These are phyloP conservation scores for Spodoptera litura DNA, from an alignment of 1,140 invertebrate genomes.

Conservation along the genomic window DNA sequence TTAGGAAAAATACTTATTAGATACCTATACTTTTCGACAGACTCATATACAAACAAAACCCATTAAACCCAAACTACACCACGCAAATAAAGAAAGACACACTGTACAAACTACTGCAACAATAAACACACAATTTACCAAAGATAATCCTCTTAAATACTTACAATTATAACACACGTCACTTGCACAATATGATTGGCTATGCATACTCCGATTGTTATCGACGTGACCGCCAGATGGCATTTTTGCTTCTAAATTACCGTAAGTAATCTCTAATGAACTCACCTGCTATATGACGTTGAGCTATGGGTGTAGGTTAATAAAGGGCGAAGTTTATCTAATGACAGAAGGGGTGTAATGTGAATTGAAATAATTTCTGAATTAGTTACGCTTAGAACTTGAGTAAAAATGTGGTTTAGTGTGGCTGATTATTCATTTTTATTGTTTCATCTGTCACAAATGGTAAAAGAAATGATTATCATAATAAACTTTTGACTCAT, in stretches of 20 bases:
- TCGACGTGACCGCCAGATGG: conserved; percentile 60
- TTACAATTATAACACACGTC: conserved; percentile 11
- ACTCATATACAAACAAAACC: too few relatives aligned
- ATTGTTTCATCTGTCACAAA: too few relatives aligned
- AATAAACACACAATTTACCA: conserved; percentile 1
- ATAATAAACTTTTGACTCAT: too few relatives aligned
- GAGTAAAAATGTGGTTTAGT: not conserved
- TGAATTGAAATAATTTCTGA: not conserved
- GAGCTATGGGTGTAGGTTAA: conserved; percentile 8
- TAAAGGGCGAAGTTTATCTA: conserved; percentile 22
- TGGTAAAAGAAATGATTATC: too few relatives aligned
- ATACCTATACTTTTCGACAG: too few relatives aligned
- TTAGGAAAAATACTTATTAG: too few relatives aligned
- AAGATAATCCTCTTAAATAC: conserved; percentile 29
- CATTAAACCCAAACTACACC: not conserved
- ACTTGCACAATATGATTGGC: conserved; percentile 37
- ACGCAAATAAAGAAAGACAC: not conserved
- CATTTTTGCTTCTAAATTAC: conserved; percentile 54
- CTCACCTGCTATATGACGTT: conserved; percentile 60
- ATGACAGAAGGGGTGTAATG: conserved; percentile 7
- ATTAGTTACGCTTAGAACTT: not conserved
- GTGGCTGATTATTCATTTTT: too few relatives aligned
- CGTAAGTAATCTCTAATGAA: conserved; percentile 62
- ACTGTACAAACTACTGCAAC: not conserved
- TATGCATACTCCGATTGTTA: conserved; percentile 45